phyloP scores from a whole-genome alignment of 2,888 invertebrate species.

The Pycnomerus fuliginosus region DNA sequence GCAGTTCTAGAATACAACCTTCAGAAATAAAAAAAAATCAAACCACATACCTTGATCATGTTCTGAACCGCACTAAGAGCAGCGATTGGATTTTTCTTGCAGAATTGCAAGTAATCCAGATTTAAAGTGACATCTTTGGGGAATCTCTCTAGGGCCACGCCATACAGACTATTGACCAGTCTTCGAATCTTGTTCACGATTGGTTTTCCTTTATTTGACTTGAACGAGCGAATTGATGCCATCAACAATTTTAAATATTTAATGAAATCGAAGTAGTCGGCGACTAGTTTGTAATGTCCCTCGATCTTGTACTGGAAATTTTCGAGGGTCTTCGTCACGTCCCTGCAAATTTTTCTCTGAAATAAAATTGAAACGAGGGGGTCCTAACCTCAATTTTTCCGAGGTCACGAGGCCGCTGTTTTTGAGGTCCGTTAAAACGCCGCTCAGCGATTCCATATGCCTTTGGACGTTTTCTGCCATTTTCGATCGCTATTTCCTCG shows the following conservation, averaged over 20 bases:
- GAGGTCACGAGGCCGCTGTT: too few relatives aligned
- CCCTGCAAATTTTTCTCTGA: slow-evolving; percentile 50
- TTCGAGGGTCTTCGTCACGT: slow-evolving; percentile 67
- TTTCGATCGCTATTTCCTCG: too few relatives aligned
- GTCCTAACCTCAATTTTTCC: too few relatives aligned
- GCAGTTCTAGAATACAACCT: slow-evolving; percentile 59
- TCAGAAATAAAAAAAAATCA: slow-evolving; percentile 34
- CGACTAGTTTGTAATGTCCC: slow-evolving; percentile 64
- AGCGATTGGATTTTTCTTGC: slow-evolving; percentile 60
- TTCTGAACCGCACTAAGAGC: slow-evolving; percentile 61
- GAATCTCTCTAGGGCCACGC: slow-evolving; percentile 67
- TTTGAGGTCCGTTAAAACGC: too few relatives aligned
- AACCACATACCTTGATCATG: slow-evolving; percentile 59
- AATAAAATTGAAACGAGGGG: not conserved
- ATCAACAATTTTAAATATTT: slow-evolving; percentile 70
- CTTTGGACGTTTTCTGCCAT: slow-evolving; percentile 84
- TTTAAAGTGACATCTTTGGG: slow-evolving; percentile 73
- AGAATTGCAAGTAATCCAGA: slow-evolving; percentile 78
- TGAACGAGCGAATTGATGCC: slow-evolving; percentile 63
- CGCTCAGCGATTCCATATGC: slow-evolving; percentile 74
- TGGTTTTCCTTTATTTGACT: slow-evolving; percentile 60
- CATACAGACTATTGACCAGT: slow-evolving; percentile 72
- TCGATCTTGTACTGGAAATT: slow-evolving; percentile 74
- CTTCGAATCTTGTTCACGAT: slow-evolving; percentile 69
- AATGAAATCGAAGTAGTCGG: slow-evolving; percentile 70